Evolutionary conservation across 2,888 invertebrate species (phyloP), one percentile per base, ranked within the genome.

Genomic region (Isotomurus palustris): DNA sequence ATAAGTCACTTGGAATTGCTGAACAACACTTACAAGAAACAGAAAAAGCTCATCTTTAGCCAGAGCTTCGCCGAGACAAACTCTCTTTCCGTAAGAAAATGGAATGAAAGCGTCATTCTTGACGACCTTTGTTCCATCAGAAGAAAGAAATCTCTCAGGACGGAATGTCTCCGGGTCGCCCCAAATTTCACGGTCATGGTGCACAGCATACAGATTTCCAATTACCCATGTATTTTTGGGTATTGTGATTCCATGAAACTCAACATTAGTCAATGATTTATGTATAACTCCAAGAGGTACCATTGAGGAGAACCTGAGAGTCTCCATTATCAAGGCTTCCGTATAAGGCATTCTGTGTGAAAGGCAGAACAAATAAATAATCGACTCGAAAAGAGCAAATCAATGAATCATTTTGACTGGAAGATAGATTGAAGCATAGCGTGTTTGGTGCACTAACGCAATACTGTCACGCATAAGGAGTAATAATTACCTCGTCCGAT

Each of bases 41-140:
- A 69, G 36, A 40, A 69, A 69, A 1, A 69, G 35, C 24, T 61
- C 58, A 47, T 67, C 62, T 17, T 28, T 61, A 0, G 67, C 66
- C 40, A 68, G 49, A 2, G 52, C 35, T 41, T 67, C 63, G 2
- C 64, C 51, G 14, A 56, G 19, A 32, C 53, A 53, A 25, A 60
- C 56, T 28, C 63, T 21, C 17, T 63, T 66, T n/a, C 62, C 60
- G 29, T 40, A 53, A 2, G 58, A 60, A 36, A 62, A 60, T 2
- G 62, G 50, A 12, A 66, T 8, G 2, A 63, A 14, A 1, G 57
- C 57, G n/a, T 68, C 64, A 21, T 63, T 55, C 35, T 47, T 55
- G 10, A 58, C 36, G 8, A 61, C 44, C 10, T 53, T 41, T 32
- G 36, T 36, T 27, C 25, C 38, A 19, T 52, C 49, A n/a, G 35